A percentile compares a stretch with the other conserved stretches of the same genome.
Evolutionary conservation across 2,113 vertebrate species (phyloP).

Genomic region (Anas platyrhynchos): DNA sequence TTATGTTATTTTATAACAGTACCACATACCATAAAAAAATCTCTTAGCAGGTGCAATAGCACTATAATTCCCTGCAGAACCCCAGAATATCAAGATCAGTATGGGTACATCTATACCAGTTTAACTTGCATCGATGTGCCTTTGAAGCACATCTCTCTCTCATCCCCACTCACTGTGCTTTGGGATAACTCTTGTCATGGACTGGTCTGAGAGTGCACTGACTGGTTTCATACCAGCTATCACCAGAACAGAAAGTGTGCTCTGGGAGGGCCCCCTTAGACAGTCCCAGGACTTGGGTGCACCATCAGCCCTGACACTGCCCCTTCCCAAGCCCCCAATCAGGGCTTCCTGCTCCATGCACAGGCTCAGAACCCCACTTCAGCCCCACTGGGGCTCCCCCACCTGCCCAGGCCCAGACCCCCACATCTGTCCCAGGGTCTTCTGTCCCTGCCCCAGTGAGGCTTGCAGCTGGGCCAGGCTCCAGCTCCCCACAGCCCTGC

Average conservation of each 20-base stretch:
- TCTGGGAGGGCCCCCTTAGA: background rate
- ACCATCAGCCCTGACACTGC: background rate
- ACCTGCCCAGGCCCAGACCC: background rate
- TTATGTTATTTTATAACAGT: background rate
- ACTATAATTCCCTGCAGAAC: background rate
- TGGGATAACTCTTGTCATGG: background rate
- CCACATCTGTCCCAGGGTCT: accelerated
- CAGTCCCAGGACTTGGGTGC: background rate
- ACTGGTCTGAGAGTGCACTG: background rate
- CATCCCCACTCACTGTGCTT: background rate
- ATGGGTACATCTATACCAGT: background rate
- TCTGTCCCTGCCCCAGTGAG: accelerated
- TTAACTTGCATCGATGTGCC: background rate
- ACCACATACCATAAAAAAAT: background rate
- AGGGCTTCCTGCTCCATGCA: too few relatives aligned
- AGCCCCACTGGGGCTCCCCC: background rate
- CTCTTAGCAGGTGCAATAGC: background rate
- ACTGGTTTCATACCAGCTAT: background rate
- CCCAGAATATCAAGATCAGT: background rate
- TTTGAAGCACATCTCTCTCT: background rate
- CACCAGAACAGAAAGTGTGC: accelerated
- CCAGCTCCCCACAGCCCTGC: background rate
- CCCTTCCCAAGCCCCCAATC: too few relatives aligned
- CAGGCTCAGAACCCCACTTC: too few relatives aligned
- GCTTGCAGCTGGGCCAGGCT: accelerated